Evolutionary conservation across 2,888 invertebrate genomes (phyloP).

Genomic region (Smittia sp.): DNA sequence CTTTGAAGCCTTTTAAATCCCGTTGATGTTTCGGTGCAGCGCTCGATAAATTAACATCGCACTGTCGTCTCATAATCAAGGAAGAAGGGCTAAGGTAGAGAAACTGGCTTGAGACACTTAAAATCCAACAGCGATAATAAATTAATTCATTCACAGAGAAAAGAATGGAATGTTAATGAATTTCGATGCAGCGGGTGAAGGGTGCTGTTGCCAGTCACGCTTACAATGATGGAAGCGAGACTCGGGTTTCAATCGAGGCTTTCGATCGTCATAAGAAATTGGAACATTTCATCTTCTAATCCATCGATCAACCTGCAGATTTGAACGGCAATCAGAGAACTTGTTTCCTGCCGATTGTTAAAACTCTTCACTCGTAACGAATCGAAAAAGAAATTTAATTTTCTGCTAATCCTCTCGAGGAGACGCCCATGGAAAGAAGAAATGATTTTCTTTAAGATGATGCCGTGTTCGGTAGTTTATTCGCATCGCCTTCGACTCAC

Average conservation of each 20-base stretch:
- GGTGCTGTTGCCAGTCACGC: background rate
- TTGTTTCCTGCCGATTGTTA: conserved; percentile 21
- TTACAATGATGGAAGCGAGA: background rate
- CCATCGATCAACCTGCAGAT: conserved; percentile 11
- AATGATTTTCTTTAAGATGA: conserved; percentile 10
- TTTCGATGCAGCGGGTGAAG: background rate
- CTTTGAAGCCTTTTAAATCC: conserved; percentile 32
- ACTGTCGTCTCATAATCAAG: conserved; percentile 9
- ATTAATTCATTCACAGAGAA: conserved; percentile 8
- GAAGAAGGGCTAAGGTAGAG: background rate
- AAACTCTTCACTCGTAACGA: conserved; percentile 28
- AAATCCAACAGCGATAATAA: background rate
- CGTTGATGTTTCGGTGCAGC: conserved; percentile 3
- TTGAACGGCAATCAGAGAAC: background rate
- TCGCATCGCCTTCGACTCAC: background rate
- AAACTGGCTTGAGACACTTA: conserved; percentile 3
- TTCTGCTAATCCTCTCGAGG: conserved; percentile 8
- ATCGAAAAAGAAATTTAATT: conserved; percentile 7
- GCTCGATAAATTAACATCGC: conserved; percentile 34
- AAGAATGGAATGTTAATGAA: conserved; percentile 4
- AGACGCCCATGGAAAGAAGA: background rate
- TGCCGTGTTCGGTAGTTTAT: background rate
- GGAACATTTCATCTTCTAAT: background rate
- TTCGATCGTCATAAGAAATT: background rate
- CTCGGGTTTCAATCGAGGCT: background rate